A percentile compares a stretch with the other conserved stretches of the same genome.
Evolutionary conservation across 2,113 vertebrate species (phyloP).

Genomic region (Eubucco bourcierii): DNA sequence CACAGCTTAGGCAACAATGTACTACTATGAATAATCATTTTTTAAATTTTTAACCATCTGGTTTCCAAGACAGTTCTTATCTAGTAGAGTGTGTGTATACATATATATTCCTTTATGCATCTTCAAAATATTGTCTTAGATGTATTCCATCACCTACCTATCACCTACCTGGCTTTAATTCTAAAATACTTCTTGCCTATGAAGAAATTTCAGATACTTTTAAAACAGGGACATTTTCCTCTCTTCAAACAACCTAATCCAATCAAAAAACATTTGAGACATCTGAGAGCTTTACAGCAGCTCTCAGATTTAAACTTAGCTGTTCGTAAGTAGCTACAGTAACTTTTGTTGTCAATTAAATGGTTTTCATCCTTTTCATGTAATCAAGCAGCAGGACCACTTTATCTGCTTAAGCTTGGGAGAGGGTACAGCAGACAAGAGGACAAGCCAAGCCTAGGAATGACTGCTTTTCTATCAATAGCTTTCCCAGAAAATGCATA

Average conservation of each 20-base stretch:
- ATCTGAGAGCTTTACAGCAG: neutral
- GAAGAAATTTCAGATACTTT: neutral
- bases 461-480: neutral
- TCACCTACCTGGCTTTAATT: neutral
- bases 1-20: neutral
- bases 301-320: neutral
- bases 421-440: neutral
- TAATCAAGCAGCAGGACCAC: neutral
- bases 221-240: neutral
- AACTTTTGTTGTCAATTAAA: neutral
- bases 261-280: neutral
- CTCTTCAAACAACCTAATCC: neutral
- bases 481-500: neutral
- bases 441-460: neutral
- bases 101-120: neutral
- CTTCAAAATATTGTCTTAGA: neutral
- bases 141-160: neutral
- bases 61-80: neutral
- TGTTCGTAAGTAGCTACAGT: neutral
- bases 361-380: neutral
- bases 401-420: neutral
- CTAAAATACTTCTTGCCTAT: neutral
- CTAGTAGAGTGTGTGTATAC: neutral
- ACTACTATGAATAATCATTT: neutral
- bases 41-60: neutral